Evolutionary conservation across 2,113 vertebrate genomes (phyloP).

Genomic region (Poeciliopsis turrubarensis): DNA sequence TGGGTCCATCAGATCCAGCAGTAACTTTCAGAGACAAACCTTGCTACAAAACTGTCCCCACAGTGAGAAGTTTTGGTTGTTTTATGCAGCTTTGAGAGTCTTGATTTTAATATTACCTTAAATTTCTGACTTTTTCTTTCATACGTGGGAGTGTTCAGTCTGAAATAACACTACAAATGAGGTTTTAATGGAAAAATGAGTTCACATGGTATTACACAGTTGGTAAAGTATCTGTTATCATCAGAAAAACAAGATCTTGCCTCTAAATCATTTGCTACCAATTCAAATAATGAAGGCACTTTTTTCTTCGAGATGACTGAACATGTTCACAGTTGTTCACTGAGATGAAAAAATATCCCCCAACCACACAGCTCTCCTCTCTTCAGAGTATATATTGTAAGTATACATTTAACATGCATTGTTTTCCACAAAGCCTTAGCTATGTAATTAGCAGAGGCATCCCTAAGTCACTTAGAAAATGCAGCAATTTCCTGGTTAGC

Average conservation of each 20-base stretch:
- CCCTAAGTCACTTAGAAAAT: background rate
- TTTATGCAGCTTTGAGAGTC: background rate
- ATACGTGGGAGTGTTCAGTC: background rate
- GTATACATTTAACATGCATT: background rate
- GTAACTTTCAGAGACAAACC: background rate
- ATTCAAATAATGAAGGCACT: background rate
- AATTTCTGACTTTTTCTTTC: background rate
- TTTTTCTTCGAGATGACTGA: background rate
- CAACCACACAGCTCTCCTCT: background rate
- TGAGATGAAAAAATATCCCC: background rate
- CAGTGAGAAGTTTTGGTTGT: background rate
- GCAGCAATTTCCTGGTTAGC: conserved; percentile 1
- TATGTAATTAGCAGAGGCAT: background rate
- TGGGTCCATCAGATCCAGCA: background rate
- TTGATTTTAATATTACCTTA: background rate
- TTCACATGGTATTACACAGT: background rate
- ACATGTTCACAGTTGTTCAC: background rate
- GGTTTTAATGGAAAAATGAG: background rate
- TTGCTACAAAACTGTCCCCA: background rate
- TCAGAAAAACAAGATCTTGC: background rate
- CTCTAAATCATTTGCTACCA: background rate
- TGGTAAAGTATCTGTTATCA: background rate
- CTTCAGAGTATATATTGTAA: background rate
- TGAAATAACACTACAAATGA: background rate
- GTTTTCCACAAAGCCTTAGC: background rate